Base-by-base conservation (phyloP, 2,797 vertebrate genomes). In the Premnoplex brunnescens region DNA sequence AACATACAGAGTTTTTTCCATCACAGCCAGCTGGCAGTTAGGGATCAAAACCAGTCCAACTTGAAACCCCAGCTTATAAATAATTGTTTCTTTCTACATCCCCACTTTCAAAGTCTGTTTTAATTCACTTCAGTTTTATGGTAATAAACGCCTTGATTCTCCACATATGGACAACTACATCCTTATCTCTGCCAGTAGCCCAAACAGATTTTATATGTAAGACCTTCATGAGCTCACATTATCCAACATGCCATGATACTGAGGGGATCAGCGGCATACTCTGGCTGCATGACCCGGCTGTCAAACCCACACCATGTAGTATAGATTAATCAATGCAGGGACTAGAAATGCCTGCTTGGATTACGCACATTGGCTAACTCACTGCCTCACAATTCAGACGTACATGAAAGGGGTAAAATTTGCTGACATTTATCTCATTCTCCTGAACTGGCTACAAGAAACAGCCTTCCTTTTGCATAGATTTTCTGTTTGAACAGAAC, bases 151-250 rank as follows among this genome's bases (percentile, higher is more conserved):
- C 62, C 64, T 77, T 13, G 4, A 46, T 32, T 51, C 16, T 17
- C 15, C 44, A 36, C 32, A n/a, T 15, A 34, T 2, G 34, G 41
- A 28, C 41, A n/a, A 6, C 34, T 32, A 2, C 48, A 60, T 27
- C 54, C 83, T 88, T 71, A 86, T 10, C 73, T 66, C 79, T 81
- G 69, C 66, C 43, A 84, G 46, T 34, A 84, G 74, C 76, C 63
- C 54, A 10, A 39, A 72, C 0, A 10, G 37, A 66, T 72, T 85
- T 62, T 20, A 21, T 7, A 32, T 1, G 1, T 17, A 43, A 15
- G 28, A 51, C 22, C 30, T 41, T 75, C 18, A 4, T 6, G 27
- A 62, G 56, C 2, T 55, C 32, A 1, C 21, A 32, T 39, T 21
- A n/a, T 14, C 23, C 41, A 32, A 32, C 49, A 2, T 7, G 62